Evolutionary conservation across 2,888 invertebrate genomes (phyloP), one percentile per base, ranked within the genome.

Genomic region (Ectropis crepuscularia): DNA sequence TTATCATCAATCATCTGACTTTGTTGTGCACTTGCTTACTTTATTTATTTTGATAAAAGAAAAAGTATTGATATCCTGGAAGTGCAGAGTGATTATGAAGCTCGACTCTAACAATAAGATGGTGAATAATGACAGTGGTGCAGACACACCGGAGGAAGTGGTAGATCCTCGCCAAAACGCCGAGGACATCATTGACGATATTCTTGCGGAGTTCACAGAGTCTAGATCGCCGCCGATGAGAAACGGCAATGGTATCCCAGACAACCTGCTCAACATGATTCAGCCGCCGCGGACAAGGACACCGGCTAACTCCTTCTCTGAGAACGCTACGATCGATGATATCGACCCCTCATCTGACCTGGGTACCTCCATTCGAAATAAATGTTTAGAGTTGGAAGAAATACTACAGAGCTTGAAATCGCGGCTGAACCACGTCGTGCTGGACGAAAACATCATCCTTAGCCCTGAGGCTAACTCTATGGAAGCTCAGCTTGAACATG

Each of bases 51-150:
- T 89, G 88, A 86, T 81, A 71, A 79, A 75, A 66, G 74, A 71
- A 80, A 75, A 67, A 74, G 69, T 83, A 84, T 86, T 82, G 76
- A 86, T 86, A 82, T 75, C 79, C 72, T 72, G 68, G 65, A 65
- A 73, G 62, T 68, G 61, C 69, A 61, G 50, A 54, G 43, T 57
- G 67, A 64, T 53, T 80, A 93, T 93, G 93, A 93, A 92, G 85
- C 78, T 93, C 63, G 93, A 93, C 69, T 91, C 93, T 10, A 93
- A 93, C 79, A 90, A 93, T 75, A 92, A 93, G 75, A 85, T 90
- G 86, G 89, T 91, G 69, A 90, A 87, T 72, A 90, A 84, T 72
- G 91, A 91, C 59, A 86, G 85, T 68, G 87, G 89, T 48, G 80
- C 89, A 10, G 90, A 90, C 55, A 83, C 87, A 38, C 87, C 92